These are phyloP conservation scores for Acheta domesticus DNA, from an alignment of 2,888 invertebrate species.

Conservation along the genomic window DNA sequence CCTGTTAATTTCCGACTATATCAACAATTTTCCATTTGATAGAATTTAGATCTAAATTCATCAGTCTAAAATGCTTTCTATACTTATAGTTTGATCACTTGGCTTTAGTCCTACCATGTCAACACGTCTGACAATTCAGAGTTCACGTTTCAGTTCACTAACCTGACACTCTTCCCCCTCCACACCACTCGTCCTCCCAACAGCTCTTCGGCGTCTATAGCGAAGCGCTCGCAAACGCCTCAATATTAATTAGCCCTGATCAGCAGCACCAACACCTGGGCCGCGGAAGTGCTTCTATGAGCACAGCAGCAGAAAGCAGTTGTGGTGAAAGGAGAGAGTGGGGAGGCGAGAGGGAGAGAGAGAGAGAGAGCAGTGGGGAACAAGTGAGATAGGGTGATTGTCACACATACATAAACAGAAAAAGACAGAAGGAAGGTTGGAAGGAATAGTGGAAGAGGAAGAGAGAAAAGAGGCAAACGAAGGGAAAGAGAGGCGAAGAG, in stretches of 20 bases:
- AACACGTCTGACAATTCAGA: too few relatives aligned
- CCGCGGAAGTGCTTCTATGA: neutral
- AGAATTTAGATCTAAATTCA: too few relatives aligned
- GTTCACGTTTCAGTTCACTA: too few relatives aligned
- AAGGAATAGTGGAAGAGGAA: too few relatives aligned
- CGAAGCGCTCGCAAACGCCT: constrained; percentile 5
- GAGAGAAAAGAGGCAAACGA: neutral
- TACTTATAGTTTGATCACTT: too few relatives aligned
- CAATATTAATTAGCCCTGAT: neutral
- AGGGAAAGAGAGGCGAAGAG: constrained; percentile 20
- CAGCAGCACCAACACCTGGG: neutral
- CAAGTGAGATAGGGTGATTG: constrained; percentile 22
- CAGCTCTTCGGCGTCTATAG: neutral
- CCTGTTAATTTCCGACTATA: too few relatives aligned
- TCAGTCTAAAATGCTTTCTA: too few relatives aligned
- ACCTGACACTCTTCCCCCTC: neutral
- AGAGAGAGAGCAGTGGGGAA: constrained; percentile 22
- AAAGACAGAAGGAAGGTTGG: too few relatives aligned
- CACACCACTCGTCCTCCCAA: neutral
- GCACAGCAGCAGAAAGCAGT: constrained; percentile 26
- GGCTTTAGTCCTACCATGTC: too few relatives aligned
- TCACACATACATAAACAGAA: too few relatives aligned
- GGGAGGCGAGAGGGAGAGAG: too few relatives aligned
- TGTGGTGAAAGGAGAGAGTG: constrained; percentile 21
- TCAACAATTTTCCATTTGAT: too few relatives aligned